Evolutionary conservation across 2,113 vertebrate species (phyloP).

Genomic region (Tricholaema leucomelas): DNA sequence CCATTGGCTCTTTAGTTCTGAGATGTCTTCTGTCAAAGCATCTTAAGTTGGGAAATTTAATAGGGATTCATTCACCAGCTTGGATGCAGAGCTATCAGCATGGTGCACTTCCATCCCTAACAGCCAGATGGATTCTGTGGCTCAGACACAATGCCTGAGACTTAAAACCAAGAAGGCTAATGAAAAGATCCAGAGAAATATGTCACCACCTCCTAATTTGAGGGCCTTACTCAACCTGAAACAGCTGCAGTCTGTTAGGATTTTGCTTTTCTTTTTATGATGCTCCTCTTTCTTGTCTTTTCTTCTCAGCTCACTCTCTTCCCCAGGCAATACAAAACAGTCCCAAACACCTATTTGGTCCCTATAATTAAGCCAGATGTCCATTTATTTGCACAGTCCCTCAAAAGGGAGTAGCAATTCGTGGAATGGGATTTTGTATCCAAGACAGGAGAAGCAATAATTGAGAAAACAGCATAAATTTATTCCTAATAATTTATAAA

Average conservation of each 20-base stretch:
- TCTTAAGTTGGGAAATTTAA: neutral
- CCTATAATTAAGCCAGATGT: constrained; percentile 28
- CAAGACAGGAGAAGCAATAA: constrained; percentile 25
- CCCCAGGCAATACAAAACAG: neutral
- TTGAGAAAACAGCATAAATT: neutral
- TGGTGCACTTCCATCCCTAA: rapidly evolving
- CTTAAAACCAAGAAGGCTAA: neutral
- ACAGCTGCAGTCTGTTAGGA: neutral
- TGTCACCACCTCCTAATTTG: neutral
- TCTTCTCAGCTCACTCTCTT: neutral
- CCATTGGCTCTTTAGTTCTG: neutral
- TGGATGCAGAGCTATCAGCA: neutral
- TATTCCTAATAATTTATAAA: neutral
- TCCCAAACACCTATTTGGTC: constrained; percentile 14
- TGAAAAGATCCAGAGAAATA: neutral
- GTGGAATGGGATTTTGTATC: neutral
- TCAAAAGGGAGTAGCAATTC: neutral
- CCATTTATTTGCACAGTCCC: neutral
- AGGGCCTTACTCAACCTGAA: neutral
- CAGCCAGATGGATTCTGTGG: neutral
- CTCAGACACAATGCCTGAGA: neutral
- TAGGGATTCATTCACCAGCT: neutral
- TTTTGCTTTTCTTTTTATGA: constrained; percentile 8
- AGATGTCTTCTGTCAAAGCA: neutral
- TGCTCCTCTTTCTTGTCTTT: constrained; percentile 11